Evolutionary conservation across 2,113 vertebrate species (phyloP), one percentile per base, ranked within the genome.

Genomic region (Murina feae): DNA sequence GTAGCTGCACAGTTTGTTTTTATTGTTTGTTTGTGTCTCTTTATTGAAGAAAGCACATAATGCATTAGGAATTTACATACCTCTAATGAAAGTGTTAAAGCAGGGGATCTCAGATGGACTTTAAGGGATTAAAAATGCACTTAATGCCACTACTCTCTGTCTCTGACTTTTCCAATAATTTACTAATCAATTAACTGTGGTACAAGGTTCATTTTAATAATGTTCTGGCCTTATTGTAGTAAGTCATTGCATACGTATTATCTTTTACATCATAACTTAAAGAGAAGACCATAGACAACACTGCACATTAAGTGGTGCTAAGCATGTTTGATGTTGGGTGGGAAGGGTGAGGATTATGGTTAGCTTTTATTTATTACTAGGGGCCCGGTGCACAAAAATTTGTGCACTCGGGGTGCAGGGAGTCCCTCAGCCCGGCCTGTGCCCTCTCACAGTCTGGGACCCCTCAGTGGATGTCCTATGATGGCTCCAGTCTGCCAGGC

Each of bases 1-100:
- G 97, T 95, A 98, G 98, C 98, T 83, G 90, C 98, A 98, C 97
- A 98, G 97, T 98, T 98, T 98, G 89, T 98, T 97, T 97, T 97
- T 98, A 98, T 93, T 98, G 98, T 98, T 14, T 76, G 58, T 84
- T n/a, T 60, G 17, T 39, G 11, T 72, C 5, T 72, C 16, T 81
- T 9, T 65, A 12, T 17, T 49, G 4, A 9, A 58, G 58, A 81
- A 83, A 82, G 4, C 2, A 76, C 6, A 76, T 11, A 30, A 44
- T 37, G 53, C 25, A n/a, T n/a, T 30, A 78, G 60, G 6, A 14
- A 10, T 37, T 78, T 5, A 23, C 12, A 6, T 60, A 30, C 11
- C 6, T 14, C 5, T 6, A 58, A 42, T 42, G 2, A 86, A 82
- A 91, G 8, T 5, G 1, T 80, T 91, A 93, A 81, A 88, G 60